These are phyloP conservation scores for Labeo catla DNA, from an alignment of 2,113 vertebrate species.

Conservation along the genomic window DNA sequence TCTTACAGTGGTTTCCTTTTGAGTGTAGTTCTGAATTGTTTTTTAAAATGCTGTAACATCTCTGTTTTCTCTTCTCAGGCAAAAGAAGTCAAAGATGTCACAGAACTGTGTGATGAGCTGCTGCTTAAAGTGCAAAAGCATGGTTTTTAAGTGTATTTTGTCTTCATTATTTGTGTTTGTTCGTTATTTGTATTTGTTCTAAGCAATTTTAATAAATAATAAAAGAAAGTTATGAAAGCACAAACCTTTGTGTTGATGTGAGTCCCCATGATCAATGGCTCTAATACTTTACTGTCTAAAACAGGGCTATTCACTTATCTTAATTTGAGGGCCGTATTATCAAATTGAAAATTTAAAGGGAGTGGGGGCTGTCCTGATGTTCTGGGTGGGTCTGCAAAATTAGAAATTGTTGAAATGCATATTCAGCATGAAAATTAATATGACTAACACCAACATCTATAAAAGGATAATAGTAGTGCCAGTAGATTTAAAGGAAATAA, in stretches of 20 bases:
- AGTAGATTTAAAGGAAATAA: too few species aligned
- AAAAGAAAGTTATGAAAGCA: neutral
- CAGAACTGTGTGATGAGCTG: conserved; percentile 88
- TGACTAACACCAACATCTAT: too few species aligned
- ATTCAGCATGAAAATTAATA: too few species aligned
- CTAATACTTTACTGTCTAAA: too few species aligned
- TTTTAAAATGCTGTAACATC: neutral
- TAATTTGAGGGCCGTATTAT: too few species aligned
- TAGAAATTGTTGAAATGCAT: too few species aligned
- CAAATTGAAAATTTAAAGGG: too few species aligned
- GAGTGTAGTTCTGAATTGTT: neutral
- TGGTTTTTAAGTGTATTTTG: conserved; percentile 53
- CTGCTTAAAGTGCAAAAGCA: conserved; percentile 76
- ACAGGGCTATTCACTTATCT: too few species aligned
- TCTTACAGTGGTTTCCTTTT: neutral
- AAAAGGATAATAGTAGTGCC: too few species aligned
- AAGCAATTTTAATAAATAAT: conserved; percentile 6
- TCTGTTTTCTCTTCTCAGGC: conserved; percentile 65
- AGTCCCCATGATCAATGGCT: neutral
- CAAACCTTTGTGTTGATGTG: neutral
- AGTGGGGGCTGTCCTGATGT: too few species aligned
- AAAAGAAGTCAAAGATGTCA: conserved; percentile 83
- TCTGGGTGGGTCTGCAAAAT: too few species aligned
- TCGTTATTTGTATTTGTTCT: conserved; percentile 32
- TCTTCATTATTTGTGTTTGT: conserved; percentile 58